Evolutionary conservation across 2,113 vertebrate genomes (phyloP).

Genomic region (Oryzias woworae): DNA sequence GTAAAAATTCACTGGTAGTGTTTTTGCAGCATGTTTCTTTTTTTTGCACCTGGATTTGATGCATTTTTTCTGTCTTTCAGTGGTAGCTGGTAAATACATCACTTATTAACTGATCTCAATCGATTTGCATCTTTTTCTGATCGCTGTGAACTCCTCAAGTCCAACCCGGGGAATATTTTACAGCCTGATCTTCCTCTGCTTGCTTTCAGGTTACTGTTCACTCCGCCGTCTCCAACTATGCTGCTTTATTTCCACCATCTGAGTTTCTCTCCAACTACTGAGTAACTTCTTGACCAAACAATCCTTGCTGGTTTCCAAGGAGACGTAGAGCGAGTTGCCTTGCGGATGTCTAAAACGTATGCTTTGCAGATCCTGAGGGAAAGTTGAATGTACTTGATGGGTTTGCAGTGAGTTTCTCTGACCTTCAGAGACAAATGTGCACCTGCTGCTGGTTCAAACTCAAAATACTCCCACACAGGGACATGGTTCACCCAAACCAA

Average conservation of each 20-base stretch:
- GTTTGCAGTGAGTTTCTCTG: conserved; percentile 11
- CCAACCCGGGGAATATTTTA: conserved; percentile 31
- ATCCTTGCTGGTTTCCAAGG: conserved; percentile 56
- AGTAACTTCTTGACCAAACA: conserved; percentile 75
- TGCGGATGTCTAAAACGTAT: neutral
- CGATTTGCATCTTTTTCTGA: no score
- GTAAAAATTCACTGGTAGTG: no score
- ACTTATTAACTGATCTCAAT: no score
- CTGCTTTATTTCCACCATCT: neutral
- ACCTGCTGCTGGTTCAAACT: neutral
- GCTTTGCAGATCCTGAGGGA: conserved; percentile 26
- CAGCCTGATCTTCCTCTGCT: conserved; percentile 8
- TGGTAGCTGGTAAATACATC: no score
- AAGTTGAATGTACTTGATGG: conserved; percentile 6
- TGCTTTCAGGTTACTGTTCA: conserved; percentile 44
- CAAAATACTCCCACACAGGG: neutral
- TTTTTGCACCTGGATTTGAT: no score
- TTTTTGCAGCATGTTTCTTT: no score
- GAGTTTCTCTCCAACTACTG: conserved; percentile 48
- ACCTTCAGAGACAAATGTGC: conserved; percentile 17
- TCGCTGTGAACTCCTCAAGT: no score
- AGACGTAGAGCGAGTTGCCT: conserved; percentile 34
- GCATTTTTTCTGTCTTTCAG: no score
- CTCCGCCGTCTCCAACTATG: conserved; percentile 11
- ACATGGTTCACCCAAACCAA: no score